A percentile compares a stretch with the other conserved stretches of the same genome.
Evolutionary conservation across 2,113 vertebrate species (phyloP).

Genomic region (Xenopus laevis): DNA sequence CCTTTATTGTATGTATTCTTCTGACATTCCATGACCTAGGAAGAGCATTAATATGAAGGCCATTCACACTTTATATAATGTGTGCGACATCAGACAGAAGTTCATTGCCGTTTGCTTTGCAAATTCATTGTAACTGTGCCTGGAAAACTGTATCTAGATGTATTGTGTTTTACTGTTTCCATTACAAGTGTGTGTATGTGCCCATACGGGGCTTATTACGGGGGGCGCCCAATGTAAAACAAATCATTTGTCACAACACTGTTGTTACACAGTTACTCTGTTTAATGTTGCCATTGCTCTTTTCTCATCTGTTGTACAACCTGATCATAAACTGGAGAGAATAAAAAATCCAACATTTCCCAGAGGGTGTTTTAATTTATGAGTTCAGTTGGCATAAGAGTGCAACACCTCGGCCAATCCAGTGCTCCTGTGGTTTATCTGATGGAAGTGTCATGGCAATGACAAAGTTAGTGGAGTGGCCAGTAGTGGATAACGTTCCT

Average conservation of each 20-base stretch:
- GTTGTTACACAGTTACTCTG: not conserved
- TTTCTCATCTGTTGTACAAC: not conserved
- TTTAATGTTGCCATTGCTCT: not conserved
- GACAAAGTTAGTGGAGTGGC: conserved; percentile 86
- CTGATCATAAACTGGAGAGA: not conserved
- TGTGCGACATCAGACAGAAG: too few species aligned
- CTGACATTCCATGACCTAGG: too few species aligned
- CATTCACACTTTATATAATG: too few species aligned
- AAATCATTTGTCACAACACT: not conserved
- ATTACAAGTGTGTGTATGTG: too few species aligned
- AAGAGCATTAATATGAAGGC: too few species aligned
- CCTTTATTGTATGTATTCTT: too few species aligned
- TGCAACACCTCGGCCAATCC: conserved; percentile 77
- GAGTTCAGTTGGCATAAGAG: conserved; percentile 80
- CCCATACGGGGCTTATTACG: too few species aligned
- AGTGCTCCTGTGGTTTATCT: conserved; percentile 67
- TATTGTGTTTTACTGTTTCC: too few species aligned
- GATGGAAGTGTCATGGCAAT: conserved; percentile 77
- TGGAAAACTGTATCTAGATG: too few species aligned
- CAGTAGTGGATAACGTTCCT: conserved; percentile 80
- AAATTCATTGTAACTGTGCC: too few species aligned
- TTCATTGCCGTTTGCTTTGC: too few species aligned
- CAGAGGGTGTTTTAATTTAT: conserved; percentile 43
- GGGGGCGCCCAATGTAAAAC: too few species aligned
- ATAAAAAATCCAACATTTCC: not conserved